Base-by-base conservation (phyloP, 2,888 invertebrate species). In the Chymomyza fuscimana region DNA sequence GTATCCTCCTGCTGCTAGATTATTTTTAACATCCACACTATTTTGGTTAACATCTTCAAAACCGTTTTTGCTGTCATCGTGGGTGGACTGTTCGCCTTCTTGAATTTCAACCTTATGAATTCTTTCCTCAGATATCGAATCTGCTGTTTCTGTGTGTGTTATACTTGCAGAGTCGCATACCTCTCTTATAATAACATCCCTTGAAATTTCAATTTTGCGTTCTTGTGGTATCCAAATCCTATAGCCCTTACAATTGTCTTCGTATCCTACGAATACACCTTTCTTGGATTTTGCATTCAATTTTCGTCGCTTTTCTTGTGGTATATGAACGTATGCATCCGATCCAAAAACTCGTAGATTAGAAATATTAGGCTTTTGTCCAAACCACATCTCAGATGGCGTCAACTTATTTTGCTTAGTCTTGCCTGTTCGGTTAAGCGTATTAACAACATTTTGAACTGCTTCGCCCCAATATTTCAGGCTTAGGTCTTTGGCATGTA, bases 331-430 rank as follows among this genome's bases (percentile, higher is more conserved):
- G 75, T 84, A 85, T 12, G 82, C 86, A 68, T 81, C 65, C 19
- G 79, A 77, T 16, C 91, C 92, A 86, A 92, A 92, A 50, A 88
- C 78, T 59, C 80, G 76, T 19, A 77, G 60, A 56, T 69, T 66
- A 10, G 9, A 59, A n/a, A 59, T 65, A 16, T 32, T 19, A 59
- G 56, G 36, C 29, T 58, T 51, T 67, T 60, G 67, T 40, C 16
- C 67, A 74, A 69, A 69, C 75, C 77, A 88, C n/a, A 83, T 60
- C 61, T 89, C 85, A 74, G 72, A 82, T 36, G 89, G 86, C 61
- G 83, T 78, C 70, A 80, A 85, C n/a, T 70, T 63, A 19, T 74
- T 65, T 5, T 72, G 72, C 22, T 74, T 56, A 51, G 76, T 82
- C 12, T 76, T 74, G 52, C 80, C 85, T 2, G 74, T 89, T 60